phyloP scores from a whole-genome alignment of 2,888 invertebrate genomes.

The Monopis laevigella region DNA sequence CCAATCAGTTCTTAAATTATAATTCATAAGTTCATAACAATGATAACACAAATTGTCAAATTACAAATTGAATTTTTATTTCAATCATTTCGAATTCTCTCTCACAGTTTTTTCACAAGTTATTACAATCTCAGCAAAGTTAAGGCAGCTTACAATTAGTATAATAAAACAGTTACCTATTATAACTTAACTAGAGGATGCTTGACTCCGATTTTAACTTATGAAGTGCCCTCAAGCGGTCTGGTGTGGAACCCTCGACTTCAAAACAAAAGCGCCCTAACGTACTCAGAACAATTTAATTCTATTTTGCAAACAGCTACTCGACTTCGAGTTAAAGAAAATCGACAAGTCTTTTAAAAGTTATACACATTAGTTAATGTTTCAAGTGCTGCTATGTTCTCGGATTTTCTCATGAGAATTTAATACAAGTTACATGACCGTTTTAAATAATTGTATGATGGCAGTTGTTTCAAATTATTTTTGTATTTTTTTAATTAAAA shows the following conservation, averaged over 20 bases:
- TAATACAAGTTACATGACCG: too few relatives aligned
- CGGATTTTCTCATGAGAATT: constrained; percentile 4
- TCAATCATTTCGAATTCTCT: too few relatives aligned
- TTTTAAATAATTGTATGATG: too few relatives aligned
- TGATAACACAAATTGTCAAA: too few relatives aligned
- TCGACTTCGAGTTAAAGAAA: constrained; percentile 4
- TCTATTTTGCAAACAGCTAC: constrained; percentile 56
- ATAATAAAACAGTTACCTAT: constrained; percentile 12
- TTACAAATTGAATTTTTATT: too few relatives aligned
- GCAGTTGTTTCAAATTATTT: too few relatives aligned
- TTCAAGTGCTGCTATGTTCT: background rate
- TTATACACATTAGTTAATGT: background rate
- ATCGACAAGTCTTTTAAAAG: constrained; percentile 1
- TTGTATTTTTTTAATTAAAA: too few relatives aligned
- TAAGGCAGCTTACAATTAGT: too few relatives aligned
- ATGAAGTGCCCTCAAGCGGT: constrained; percentile 11
- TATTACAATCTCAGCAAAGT: too few relatives aligned
- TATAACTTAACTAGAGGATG: constrained; percentile 3
- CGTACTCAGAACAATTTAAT: constrained; percentile 40
- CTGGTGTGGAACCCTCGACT: constrained; percentile 1
- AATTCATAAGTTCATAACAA: too few relatives aligned
- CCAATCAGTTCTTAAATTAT: too few relatives aligned
- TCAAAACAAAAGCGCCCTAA: constrained; percentile 2
- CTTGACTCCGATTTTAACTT: constrained; percentile 10
- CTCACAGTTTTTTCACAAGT: too few relatives aligned